Percentiles rank a stretch among this genome's conserved stretches.
phyloP scores from a whole-genome alignment of 2,797 vertebrate species.

The Hydrophis major region DNA sequence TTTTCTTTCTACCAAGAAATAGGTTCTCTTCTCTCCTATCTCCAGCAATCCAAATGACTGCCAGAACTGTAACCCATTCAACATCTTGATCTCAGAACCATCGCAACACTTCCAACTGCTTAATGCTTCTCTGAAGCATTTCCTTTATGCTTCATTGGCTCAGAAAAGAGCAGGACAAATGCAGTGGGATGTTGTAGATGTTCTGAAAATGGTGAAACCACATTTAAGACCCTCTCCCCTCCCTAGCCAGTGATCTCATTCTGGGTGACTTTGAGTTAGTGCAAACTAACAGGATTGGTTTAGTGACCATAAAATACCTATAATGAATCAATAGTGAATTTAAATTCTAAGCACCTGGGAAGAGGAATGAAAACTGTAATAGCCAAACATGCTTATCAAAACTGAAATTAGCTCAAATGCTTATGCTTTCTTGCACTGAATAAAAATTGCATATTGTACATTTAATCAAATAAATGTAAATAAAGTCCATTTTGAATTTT shows the following conservation, averaged over 20 bases:
- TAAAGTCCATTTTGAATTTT: constrained; percentile 60
- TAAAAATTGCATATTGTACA: constrained; percentile 49
- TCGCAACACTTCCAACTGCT: not conserved
- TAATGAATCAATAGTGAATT: not conserved
- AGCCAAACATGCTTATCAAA: constrained; percentile 20
- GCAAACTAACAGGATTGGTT: not conserved
- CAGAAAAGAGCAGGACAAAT: not conserved
- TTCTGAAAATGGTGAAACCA: not conserved
- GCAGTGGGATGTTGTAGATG: not conserved
- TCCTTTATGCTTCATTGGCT: not conserved
- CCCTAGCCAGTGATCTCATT: not conserved
- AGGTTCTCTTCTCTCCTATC: not conserved
- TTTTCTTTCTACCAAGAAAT: not conserved
- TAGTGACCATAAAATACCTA: not conserved
- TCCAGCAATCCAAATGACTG: not conserved
- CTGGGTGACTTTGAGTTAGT: not conserved
- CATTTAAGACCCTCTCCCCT: not conserved
- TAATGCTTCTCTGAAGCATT: not conserved
- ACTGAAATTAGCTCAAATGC: constrained; percentile 25
- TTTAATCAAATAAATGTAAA: constrained; percentile 65
- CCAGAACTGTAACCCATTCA: not conserved
- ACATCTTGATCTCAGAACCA: not conserved
- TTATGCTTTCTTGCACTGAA: constrained; percentile 20
- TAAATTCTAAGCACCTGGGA: not conserved
- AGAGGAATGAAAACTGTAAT: not conserved